These are phyloP conservation scores for Hypanus sabinus DNA, from an alignment of 2,113 vertebrate genomes.

Conservation along the genomic window DNA sequence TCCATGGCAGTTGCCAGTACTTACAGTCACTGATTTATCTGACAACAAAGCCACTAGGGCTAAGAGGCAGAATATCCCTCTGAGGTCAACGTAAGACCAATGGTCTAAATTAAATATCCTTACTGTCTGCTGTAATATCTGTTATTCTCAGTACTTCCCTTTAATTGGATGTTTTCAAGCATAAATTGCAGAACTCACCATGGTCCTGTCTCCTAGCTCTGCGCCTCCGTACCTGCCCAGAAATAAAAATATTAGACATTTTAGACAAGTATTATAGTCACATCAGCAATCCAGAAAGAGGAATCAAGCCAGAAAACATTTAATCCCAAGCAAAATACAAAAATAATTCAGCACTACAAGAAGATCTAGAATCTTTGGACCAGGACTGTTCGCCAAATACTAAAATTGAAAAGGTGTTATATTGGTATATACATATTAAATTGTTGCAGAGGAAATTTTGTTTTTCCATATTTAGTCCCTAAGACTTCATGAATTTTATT, in stretches of 20 bases:
- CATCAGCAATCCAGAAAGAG: background rate
- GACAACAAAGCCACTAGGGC: background rate
- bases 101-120: background rate
- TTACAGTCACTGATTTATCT: background rate
- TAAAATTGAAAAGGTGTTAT: background rate
- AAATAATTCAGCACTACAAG: background rate
- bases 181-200: constrained; percentile 56
- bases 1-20: background rate
- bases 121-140: background rate
- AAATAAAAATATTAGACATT: background rate
- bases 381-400: background rate
- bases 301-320: background rate
- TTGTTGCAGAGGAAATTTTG: background rate
- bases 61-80: background rate
- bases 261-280: background rate
- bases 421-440: background rate
- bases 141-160: background rate
- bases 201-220: constrained; percentile 69
- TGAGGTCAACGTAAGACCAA: background rate
- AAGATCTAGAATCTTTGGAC: background rate
- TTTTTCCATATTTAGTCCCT: background rate
- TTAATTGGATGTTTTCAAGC: background rate
- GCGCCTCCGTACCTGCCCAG: constrained; percentile 69
- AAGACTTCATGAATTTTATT: background rate
- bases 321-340: background rate